Evolutionary conservation across 1,140 invertebrate species (phyloP), one percentile per base, ranked within the genome.

Genomic region (Colletes gigas): DNA sequence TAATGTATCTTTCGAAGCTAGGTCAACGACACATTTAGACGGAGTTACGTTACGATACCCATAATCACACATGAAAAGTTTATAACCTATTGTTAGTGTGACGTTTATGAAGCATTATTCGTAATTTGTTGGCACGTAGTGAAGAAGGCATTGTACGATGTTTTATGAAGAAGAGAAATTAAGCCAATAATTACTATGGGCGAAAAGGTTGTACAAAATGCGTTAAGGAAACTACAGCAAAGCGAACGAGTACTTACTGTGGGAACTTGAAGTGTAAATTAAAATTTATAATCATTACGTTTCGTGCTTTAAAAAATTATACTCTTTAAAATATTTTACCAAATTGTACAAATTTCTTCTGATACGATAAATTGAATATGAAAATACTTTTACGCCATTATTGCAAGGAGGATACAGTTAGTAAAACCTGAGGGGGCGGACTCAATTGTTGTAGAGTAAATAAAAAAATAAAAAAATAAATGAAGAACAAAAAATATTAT

Each of bases 111-210:
- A 50, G 10, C 9, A 12, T n/a, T 50, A 63, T 0, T 9, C 3
- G 21, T n/a, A 2, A 62, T 62, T 52, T 52, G 17, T n/a, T 17
- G 44, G 6, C 47, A 44, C 4, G n/a, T 17, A 15, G 9, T 47
- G n/a, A 66, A 39, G 4, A 21, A 62, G 21, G 19, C 17, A 47
- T 50, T 72, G 55, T 17, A 21, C 0, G 4, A 12, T 9, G 19
- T 10, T 60, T 72, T 59, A 5, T 19, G 30, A 21, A 60, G 41
- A 15, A 15, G 65, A 66, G 65, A 66, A 66, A 66, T 19, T 50
- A 2, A 66, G 65, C 1, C 12, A 44, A 66, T 50, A 19, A 66
- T n/a, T 66, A 66, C 63, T 44, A 50, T 6, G 10, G 30, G 44
- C 44, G 44, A 21, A 30, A 44, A 21, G 5, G 17, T 6, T 30